Percentiles rank a stretch among this genome's conserved stretches.
Evolutionary conservation across 1,140 invertebrate genomes (phyloP).

Genomic region (Drosophila nikananu): DNA sequence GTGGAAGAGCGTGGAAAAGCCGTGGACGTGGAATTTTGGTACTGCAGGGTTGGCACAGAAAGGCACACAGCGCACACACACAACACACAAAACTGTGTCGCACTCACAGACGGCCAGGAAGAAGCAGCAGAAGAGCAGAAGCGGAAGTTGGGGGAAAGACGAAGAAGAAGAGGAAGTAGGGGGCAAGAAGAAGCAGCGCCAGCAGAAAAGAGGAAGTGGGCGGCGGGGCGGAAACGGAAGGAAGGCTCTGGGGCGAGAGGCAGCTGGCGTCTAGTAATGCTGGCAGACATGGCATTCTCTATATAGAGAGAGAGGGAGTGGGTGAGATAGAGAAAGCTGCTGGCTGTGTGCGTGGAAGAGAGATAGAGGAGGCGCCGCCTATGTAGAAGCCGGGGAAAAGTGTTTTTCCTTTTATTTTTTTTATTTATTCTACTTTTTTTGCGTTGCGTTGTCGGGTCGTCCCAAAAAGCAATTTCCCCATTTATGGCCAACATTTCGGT

Average conservation of each 20-base stretch:
- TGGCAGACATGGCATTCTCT: slow-evolving; percentile 60
- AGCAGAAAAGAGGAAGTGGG: slow-evolving; percentile 27
- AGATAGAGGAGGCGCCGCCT: slow-evolving; percentile 56
- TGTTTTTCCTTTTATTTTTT: slow-evolving; percentile 29
- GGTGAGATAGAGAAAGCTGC: not conserved
- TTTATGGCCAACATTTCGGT: slow-evolving; percentile 55
- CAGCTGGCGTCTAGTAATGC: slow-evolving; percentile 66
- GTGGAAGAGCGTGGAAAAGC: too few relatives aligned
- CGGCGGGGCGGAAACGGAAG: slow-evolving; percentile 39
- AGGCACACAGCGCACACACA: slow-evolving; percentile 37
- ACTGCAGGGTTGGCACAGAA: slow-evolving; percentile 82
- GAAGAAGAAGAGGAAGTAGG: slow-evolving; percentile 30
- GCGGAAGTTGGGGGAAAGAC: slow-evolving; percentile 19
- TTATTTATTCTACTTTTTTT: not conserved
- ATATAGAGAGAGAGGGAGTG: not conserved
- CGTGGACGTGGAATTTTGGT: too few relatives aligned
- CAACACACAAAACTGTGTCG: slow-evolving; percentile 73
- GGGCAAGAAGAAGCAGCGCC: slow-evolving; percentile 9
- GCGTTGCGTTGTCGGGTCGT: slow-evolving; percentile 35
- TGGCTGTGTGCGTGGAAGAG: slow-evolving; percentile 17
- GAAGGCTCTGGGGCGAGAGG: slow-evolving; percentile 51
- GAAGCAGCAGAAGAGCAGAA: slow-evolving; percentile 3
- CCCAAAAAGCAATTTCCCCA: slow-evolving; percentile 74
- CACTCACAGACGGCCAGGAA: slow-evolving; percentile 53
- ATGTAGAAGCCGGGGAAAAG: slow-evolving; percentile 53